A percentile compares a stretch with the other conserved stretches of the same genome.
phyloP scores from a whole-genome alignment of 2,888 invertebrate genomes.

The Stenodema calcarata region DNA sequence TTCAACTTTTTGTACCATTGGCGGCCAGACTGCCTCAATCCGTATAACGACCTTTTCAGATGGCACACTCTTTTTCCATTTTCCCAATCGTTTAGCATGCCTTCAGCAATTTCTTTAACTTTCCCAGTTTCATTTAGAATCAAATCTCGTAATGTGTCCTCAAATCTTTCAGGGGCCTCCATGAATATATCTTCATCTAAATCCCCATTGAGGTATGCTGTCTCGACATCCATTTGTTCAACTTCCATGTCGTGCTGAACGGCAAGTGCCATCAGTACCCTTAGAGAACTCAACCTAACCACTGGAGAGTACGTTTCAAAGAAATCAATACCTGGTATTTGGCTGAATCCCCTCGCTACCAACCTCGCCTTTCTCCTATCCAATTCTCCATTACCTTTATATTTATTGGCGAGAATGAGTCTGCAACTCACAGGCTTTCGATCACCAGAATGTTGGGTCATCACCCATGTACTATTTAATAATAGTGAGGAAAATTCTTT shows the following conservation, averaged over 20 bases:
- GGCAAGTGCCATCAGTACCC: not conserved
- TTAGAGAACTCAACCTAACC: not conserved
- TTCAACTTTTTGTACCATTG: slow-evolving; percentile 47
- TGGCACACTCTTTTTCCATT: slow-evolving; percentile 35
- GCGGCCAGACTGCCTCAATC: slow-evolving; percentile 53
- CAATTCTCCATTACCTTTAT: not conserved
- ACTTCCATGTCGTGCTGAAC: not conserved
- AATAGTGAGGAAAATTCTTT: not conserved
- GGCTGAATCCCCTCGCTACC: not conserved
- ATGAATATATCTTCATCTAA: not conserved
- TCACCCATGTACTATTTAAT: not conserved
- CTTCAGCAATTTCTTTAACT: not conserved
- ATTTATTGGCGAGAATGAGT: not conserved
- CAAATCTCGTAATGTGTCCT: not conserved
- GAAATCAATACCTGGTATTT: not conserved
- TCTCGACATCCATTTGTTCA: not conserved
- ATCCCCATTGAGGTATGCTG: not conserved
- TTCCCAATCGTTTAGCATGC: not conserved
- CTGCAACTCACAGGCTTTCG: not conserved
- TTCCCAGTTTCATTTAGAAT: not conserved
- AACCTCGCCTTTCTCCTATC: not conserved
- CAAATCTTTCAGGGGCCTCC: not conserved
- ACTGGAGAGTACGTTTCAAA: not conserved
- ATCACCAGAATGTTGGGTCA: not conserved
- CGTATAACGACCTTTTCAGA: slow-evolving; percentile 54